Conservation (phyloP, 2,888 invertebrate genomes). For the Selenia dentaria region DNA sequence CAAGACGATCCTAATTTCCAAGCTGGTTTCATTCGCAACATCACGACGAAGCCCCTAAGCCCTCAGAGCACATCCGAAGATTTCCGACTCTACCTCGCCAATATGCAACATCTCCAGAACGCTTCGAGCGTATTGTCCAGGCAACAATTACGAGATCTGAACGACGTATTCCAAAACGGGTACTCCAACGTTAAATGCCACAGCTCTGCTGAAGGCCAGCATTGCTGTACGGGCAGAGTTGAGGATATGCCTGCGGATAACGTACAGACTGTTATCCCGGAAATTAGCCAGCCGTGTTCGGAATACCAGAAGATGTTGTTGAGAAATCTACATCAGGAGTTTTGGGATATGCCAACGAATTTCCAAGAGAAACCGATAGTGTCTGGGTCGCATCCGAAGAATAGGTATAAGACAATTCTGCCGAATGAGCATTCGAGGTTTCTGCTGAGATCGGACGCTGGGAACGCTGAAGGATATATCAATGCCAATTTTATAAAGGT, state of each 20-base stretch:
- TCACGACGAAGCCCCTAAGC: constrained; percentile 87
- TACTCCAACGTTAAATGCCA: constrained; percentile 75
- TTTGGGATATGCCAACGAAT: constrained; percentile 97
- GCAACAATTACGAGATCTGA: constrained; percentile 85
- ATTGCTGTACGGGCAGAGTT: constrained; percentile 64
- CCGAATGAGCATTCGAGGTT: constrained; percentile 96
- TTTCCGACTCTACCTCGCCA: constrained; percentile 88
- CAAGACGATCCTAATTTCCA: constrained; percentile 68
- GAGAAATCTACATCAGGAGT: constrained; percentile 90
- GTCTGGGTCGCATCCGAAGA: constrained; percentile 94
- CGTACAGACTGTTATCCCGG: constrained; percentile 69
- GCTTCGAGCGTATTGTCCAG: constrained; percentile 87
- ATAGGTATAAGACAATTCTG: constrained; percentile 95
- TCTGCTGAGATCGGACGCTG: constrained; percentile 82
- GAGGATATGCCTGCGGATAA: constrained; percentile 60
- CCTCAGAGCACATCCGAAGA: constrained; percentile 88
- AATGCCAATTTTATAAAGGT: constrained; percentile 98
- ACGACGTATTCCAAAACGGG: constrained; percentile 84
- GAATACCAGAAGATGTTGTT: constrained; percentile 86
- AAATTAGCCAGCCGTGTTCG: constrained; percentile 76
- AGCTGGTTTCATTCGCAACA: constrained; percentile 75
- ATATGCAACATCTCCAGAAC: constrained; percentile 89
- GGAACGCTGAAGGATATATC: constrained; percentile 90
- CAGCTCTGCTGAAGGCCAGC: constrained; percentile 55
- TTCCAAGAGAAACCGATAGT: constrained; percentile 95